A percentile compares a stretch with the other conserved stretches of the same genome.
These are phyloP conservation scores for Phodopus roborovskii DNA, from an alignment of 2,113 vertebrate species.

Conservation along the genomic window DNA sequence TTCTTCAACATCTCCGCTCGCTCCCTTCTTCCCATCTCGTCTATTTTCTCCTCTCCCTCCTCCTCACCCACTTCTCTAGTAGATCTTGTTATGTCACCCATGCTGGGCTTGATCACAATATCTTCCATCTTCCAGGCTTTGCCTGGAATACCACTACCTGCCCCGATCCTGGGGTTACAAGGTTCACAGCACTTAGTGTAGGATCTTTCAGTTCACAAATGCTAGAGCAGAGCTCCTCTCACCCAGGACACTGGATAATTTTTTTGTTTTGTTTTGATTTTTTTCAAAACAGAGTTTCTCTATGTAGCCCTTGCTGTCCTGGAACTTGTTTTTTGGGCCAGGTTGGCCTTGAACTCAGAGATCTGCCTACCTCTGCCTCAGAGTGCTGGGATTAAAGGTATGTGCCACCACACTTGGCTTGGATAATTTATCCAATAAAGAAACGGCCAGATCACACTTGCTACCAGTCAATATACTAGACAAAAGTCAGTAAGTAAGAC, in stretches of 20 bases:
- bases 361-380: not conserved
- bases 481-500: conserved; percentile 28
- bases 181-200: not conserved
- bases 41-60: not conserved
- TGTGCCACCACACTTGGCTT: not conserved
- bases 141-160: not conserved
- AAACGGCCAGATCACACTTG: not conserved
- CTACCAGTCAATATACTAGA: not conserved
- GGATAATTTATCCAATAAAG: conserved; percentile 13
- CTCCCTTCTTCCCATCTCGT: not conserved
- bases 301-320: not conserved
- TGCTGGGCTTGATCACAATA: not conserved
- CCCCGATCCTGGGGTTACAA: not conserved
- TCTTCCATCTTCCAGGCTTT: not conserved
- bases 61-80: not conserved
- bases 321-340: not conserved
- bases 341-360: not conserved
- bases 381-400: not conserved
- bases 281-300: not conserved
- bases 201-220: not conserved
- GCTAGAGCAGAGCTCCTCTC: not conserved
- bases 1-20: not conserved
- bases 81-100: not conserved
- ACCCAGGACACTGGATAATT: not conserved
- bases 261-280: not conserved